Evolutionary conservation across 64 coral and sea anemone genomes (phyloP), one percentile per base, ranked within the genome.

Genomic region (Pachyseris speciosa): DNA sequence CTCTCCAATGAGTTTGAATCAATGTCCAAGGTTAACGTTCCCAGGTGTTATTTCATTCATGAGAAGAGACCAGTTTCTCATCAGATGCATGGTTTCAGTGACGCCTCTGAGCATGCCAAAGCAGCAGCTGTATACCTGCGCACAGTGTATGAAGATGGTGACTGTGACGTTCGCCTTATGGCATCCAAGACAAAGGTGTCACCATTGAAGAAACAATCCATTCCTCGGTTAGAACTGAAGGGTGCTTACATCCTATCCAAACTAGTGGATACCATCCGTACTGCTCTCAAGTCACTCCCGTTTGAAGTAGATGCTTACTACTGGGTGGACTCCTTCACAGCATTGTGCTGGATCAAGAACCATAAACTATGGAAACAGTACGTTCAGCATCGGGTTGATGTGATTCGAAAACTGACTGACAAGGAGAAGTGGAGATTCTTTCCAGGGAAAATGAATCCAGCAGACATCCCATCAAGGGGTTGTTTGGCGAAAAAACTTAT

Each of bases 311-410:
- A 67, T 41, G 19, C 29, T 3, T 77, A 24, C 51, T 79, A n/a
- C 44, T 78, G 87, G 52, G 30, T 45, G 9, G 72, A 89, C 52
- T 49, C 25, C 26, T 67, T 47, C 16, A 84, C 89, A 13, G 59
- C 37, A 29, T 17, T 90, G 9, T 88, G 67, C 49, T 83, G 58
- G 88, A 83, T 80, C 19, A 34, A 34, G 9, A 60, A 75, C 39
- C 1, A 34, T 44, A 83, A 24, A 27, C 24, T 17, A 12, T 70
- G 74, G 75, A 90, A 90, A n/a, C n/a, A n/a, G n/a, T n/a, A n/a
- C n/a, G n/a, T n/a, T n/a, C n/a, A n/a, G n/a, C n/a, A n/a, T n/a
- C n/a, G n/a, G n/a, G n/a, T n/a, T n/a, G n/a, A n/a, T n/a, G n/a
- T n/a, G n/a, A n/a, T n/a, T n/a, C n/a, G n/a, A n/a, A n/a, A n/a